Percentiles rank a stretch among this genome's conserved stretches.
phyloP scores from a whole-genome alignment of 2,113 vertebrate genomes.

The Zingel zingel region DNA sequence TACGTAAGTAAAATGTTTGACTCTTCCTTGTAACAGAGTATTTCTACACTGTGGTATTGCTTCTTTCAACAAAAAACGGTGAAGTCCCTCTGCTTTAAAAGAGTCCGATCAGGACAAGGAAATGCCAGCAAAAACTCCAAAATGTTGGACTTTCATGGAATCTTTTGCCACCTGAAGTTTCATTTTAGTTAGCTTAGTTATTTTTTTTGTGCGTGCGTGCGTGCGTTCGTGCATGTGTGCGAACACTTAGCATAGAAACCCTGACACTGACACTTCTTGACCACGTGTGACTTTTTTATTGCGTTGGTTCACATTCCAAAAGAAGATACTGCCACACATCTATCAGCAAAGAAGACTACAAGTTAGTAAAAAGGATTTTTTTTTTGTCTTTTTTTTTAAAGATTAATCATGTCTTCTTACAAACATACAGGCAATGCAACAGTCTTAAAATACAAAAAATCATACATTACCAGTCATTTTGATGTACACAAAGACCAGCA shows the following conservation, averaged over 20 bases:
- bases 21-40: neutral
- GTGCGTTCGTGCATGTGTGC: neutral
- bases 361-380: slow-evolving; percentile 80
- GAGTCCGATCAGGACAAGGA: neutral
- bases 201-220: neutral
- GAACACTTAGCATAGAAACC: slow-evolving; percentile 48
- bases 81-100: neutral
- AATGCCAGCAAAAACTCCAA: neutral
- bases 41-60: neutral
- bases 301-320: slow-evolving; percentile 79
- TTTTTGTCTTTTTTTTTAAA: slow-evolving; percentile 65
- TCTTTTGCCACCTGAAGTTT: neutral
- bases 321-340: slow-evolving; percentile 80
- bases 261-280: slow-evolving; percentile 65
- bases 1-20: neutral
- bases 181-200: neutral
- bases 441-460: slow-evolving; percentile 68
- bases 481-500: slow-evolving; percentile 67
- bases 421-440: slow-evolving; percentile 75
- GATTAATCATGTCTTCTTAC: slow-evolving; percentile 77
- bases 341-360: slow-evolving; percentile 82
- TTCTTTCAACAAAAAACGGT: too few relatives aligned
- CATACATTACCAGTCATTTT: slow-evolving; percentile 56
- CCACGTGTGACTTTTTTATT: slow-evolving; percentile 83
- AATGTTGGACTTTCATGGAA: neutral